Evolutionary conservation across 2,113 vertebrate genomes (phyloP), one percentile per base, ranked within the genome.

Genomic region (Rostratula benghalensis): DNA sequence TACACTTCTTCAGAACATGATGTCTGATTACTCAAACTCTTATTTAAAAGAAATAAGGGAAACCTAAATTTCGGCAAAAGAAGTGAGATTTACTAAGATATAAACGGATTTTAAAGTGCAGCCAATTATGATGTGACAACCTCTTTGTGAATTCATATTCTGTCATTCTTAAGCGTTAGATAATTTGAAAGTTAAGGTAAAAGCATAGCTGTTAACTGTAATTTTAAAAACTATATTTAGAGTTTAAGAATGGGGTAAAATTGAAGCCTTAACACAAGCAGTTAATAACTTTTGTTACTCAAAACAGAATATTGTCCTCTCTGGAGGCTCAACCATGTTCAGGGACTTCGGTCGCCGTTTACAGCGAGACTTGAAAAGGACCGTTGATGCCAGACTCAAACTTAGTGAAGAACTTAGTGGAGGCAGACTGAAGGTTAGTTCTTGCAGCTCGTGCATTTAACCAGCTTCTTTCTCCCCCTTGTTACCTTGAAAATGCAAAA

Each of bases 311-410:
- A 98, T 99, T 53, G 99, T 99, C 91, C 99, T 99, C 64, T 99
- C 99, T 14, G 99, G 99, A 91, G 99, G 99, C 64, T 99, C 99
- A 97, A 99, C 99, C 97, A 99, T 99, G 99, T 99, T 99, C 98
- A 98, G 99, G 97, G 99, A 99, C 97, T 99, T 99, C 7, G 99
- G 99, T 46, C 99, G 99, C 35, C 99, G 99, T 94, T 97, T 99
- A 96, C 99, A 99, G 96, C 98, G 99, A 97, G 99, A 99, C 97
- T 97, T 99, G 93, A 99, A 99, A 98, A 99, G 99, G 94, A 99
- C 99, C 12, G 99, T 99, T 51, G 99, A 99, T 87, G 99, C 99
- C 89, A 98, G 99, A 33, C 98, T 99, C 97, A 99, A 99, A 97
- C 98, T 99, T 97, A 99, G 99, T 74, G 99, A 99, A 97, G 99